These are phyloP conservation scores for Tillus elongatus DNA, from an alignment of 2,888 invertebrate species.

Conservation along the genomic window DNA sequence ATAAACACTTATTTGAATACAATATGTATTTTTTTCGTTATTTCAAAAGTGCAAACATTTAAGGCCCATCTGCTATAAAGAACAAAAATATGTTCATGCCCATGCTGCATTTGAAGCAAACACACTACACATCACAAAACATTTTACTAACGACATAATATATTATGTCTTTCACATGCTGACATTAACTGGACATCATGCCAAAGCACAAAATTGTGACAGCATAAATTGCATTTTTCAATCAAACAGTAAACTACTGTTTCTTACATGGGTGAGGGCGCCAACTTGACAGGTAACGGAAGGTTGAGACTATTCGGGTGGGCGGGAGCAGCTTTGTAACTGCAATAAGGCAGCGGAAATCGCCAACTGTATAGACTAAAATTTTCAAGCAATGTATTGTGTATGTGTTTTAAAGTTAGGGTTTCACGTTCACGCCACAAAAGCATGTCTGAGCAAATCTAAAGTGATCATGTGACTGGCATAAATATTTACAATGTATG, in stretches of 20 bases:
- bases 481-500: conserved; percentile 7
- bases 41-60: too few species aligned
- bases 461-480: conserved; percentile 6
- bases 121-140: too few species aligned
- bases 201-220: too few species aligned
- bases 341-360: conserved; percentile 94
- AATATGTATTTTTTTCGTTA: too few species aligned
- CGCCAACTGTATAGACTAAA: conserved; percentile 92
- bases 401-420: too few species aligned
- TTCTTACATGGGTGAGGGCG: conserved; percentile 61
- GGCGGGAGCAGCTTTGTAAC: conserved; percentile 69
- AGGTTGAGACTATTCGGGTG: conserved; percentile 71
- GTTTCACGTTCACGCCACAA: too few species aligned
- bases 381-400: conserved; percentile 32
- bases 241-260: conserved; percentile 25
- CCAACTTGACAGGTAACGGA: conserved; percentile 69
- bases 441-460: conserved; percentile 14
- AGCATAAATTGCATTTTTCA: too few species aligned
- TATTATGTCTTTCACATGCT: conserved; percentile 4
- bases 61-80: too few species aligned
- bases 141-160: background rate
- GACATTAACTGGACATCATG: background rate
- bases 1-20: too few species aligned
- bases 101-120: too few species aligned
- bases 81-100: too few species aligned